Base-by-base conservation (phyloP, 2,113 vertebrate species). In the Sigmodon hispidus region DNA sequence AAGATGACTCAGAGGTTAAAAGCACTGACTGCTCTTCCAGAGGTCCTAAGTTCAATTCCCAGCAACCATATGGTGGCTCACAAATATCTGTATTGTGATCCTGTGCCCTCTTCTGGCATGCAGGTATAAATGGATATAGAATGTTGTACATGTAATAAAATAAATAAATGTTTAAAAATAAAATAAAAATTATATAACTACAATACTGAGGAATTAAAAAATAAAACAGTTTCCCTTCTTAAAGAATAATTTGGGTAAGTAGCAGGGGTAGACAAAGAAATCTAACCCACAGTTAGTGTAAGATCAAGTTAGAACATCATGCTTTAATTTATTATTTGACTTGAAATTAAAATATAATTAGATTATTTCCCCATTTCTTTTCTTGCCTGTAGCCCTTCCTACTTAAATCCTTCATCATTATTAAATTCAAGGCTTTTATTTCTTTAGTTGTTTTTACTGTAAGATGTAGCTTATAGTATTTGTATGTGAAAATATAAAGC, bases 181-280 rank as follows among this genome's bases (percentile, higher is more conserved):
- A n/a, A n/a, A 87, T 52, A 6, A 9, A 6, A 29, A n/a, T 31
- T 26, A 29, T 17, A 24, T 36, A 26, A 26, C 19, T 16, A 13
- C 10, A n/a, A 11, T 55, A 40, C 3, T 70, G 29, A 65, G 9
- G 29, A 48, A 34, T 21, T 65, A 57, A 17, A 40, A 40, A 15
- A n/a, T n/a, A 43, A 83, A 50, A 31, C 1, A 16, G 86, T 48
- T 79, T 4, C 40, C 3, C 84, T 3, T 65, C 70, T 40, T 61
- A 52, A 48, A 4, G 52, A 36, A 12, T 0, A 17, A 1, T 65
- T 45, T 80, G 16, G 1, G 3, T 17, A 11, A 57, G 0, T 61
- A 59, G 4, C 10, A 3, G 1, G 34, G 50, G 45, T 80, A 75
- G 29, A 88, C 34, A 70, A 5, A 63, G 17, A 40, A 77, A 2